Evolutionary conservation across 2,113 vertebrate species (phyloP).

Genomic region (Malurus alboscapulatus): DNA sequence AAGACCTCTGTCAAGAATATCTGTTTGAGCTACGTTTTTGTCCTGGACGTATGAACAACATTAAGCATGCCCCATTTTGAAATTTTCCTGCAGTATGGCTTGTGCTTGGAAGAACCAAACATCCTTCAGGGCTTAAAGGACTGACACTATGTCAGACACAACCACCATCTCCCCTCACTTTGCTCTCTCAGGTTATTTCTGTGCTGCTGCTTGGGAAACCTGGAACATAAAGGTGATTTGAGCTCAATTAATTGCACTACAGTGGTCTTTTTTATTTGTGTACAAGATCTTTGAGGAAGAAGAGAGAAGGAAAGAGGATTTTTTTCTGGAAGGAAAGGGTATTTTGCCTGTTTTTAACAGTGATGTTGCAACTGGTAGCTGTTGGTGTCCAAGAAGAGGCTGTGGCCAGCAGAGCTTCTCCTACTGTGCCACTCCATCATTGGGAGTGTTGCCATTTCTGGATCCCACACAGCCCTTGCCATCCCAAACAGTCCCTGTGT

Average conservation of each 20-base stretch:
- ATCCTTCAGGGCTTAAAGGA: neutral
- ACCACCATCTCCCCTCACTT: neutral
- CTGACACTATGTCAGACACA: rapidly evolving
- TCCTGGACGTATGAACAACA: neutral
- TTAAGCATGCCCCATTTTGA: neutral
- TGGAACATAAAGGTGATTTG: neutral
- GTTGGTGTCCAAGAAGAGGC: neutral
- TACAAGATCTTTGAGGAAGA: neutral
- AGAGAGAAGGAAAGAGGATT: neutral
- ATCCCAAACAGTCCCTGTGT: neutral
- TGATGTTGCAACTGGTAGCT: neutral
- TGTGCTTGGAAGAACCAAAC: neutral
- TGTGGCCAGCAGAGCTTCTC: neutral
- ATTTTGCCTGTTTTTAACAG: neutral
- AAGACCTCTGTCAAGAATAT: neutral
- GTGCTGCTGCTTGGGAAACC: neutral
- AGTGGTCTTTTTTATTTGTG: neutral
- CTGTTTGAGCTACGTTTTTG: neutral
- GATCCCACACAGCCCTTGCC: rapidly evolving
- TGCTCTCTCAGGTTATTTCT: neutral
- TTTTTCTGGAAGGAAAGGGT: neutral
- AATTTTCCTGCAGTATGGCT: neutral
- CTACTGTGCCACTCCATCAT: rapidly evolving
- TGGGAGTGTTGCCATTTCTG: neutral
- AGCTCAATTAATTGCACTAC: neutral